Base-by-base conservation (phyloP, 1,140 invertebrate genomes). In the Alviniconcha marisindica region DNA sequence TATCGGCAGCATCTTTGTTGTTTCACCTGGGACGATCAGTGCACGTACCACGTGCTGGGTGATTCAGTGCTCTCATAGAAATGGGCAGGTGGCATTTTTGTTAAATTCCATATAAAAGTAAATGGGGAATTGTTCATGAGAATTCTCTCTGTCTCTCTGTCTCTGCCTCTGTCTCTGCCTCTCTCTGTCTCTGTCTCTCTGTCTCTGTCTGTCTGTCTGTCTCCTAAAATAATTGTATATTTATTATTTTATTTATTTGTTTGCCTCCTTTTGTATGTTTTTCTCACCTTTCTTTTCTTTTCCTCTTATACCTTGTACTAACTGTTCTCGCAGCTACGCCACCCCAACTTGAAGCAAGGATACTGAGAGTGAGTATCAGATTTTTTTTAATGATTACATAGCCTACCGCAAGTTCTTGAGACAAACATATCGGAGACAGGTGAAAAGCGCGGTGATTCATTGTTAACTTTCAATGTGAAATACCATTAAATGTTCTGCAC, bases 31-130 rank as follows among this genome's bases (percentile, higher is more conserved):
- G 60, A 44, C 18, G 85, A 82, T 10, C 78, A 80, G 36, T 74
- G 88, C 31, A 77, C 74, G 44, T 90, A 90, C 80, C 88, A 90
- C 83, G 83, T 84, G 56, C 76, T 81, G 0, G 84, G 87, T n/a
- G n/a, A n/a, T n/a, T n/a, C 83, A 84, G 83, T 63, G 81, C 88
- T 56, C 80, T 87, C 56, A 71, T 88, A 14, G 84, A 88, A 74
- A 82, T 89, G 77, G 89, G 88, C 63, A 85, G 90, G 84, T 33
- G 78, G 28, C 81, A 90, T 24, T 90, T 85, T 77, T 91, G 89
- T 56, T 90, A 92, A 81, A 84, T 86, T 14, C 78, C 91, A 0
- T 91, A 89, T 77, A 87, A 91, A 24, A 14, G 89, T 90, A 60
- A 91, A 90, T 66, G 77, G 88, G 28, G 90, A 90, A 84, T 87